These are phyloP conservation scores for Microcebus lehilahytsara DNA, from an alignment of 2,113 vertebrate species.

Conservation along the genomic window DNA sequence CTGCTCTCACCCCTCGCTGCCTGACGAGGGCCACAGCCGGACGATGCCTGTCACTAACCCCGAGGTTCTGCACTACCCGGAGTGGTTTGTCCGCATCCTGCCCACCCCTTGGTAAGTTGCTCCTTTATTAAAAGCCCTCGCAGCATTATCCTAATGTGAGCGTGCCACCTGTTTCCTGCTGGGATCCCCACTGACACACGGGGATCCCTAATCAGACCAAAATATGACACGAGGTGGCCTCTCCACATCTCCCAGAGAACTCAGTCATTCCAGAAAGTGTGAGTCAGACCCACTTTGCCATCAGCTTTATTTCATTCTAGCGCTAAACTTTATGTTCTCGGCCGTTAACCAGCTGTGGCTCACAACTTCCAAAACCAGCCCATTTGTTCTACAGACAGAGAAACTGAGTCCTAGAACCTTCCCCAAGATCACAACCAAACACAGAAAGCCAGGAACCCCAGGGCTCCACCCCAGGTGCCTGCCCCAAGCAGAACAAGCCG, in stretches of 20 bases:
- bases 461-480: background rate
- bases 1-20: background rate
- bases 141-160: background rate
- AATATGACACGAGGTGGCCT: background rate
- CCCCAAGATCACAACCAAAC: background rate
- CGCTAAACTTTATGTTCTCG: background rate
- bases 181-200: background rate
- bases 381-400: background rate
- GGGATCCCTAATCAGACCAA: conserved; percentile 38
- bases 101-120: background rate
- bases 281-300: background rate
- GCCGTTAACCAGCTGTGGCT: background rate
- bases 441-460: background rate
- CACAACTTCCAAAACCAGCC: background rate
- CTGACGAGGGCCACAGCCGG: background rate
- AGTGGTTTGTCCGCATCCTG: background rate
- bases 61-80: background rate
- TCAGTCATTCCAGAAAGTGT: background rate
- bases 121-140: conserved; percentile 9
- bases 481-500: background rate
- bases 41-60: background rate
- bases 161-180: conserved; percentile 40
- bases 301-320: background rate
- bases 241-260: background rate
- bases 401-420: background rate